A percentile compares a stretch with the other conserved stretches of the same genome.
phyloP scores from a whole-genome alignment of 30 jellyfish, hydroid and myxozoan species.

The Chrysaora quinquecirrha region DNA sequence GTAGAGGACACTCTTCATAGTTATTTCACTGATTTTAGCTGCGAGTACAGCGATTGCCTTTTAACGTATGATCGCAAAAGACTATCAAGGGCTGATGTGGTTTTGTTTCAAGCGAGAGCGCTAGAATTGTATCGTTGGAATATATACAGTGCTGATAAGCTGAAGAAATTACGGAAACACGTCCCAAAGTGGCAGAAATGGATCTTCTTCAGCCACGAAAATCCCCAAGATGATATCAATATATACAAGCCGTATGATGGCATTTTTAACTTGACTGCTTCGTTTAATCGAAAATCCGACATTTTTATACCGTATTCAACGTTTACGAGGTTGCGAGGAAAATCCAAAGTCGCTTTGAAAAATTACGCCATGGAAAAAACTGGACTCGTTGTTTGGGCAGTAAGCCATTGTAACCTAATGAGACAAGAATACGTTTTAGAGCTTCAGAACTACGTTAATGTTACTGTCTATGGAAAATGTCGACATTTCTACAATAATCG shows the following conservation, averaged over 20 bases:
- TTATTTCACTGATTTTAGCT: constrained; percentile 44
- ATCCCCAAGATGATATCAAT: constrained; percentile 45
- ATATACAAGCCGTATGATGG: constrained; percentile 79
- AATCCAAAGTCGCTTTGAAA: constrained; percentile 1
- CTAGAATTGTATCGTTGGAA: constrained; percentile 18
- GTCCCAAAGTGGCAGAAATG: constrained; percentile 79
- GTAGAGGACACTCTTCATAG: constrained; percentile 32
- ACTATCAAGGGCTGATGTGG: constrained; percentile 59
- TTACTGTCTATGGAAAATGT: constrained; percentile 87
- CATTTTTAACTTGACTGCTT: constrained; percentile 90
- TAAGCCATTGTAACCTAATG: constrained; percentile 67
- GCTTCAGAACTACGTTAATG: constrained; percentile 68
- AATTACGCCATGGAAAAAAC: constrained; percentile 77
- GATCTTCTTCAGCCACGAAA: constrained; percentile 93
- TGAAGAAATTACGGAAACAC: constrained; percentile 25
- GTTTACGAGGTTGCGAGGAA: constrained; percentile 14
- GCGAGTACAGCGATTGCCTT: constrained; percentile 62
- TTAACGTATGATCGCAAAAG: constrained; percentile 76
- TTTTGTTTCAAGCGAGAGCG: constrained; percentile 88
- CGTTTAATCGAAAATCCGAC: constrained; percentile 78
- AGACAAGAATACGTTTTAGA: constrained; percentile 74
- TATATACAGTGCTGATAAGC: constrained; percentile 40
- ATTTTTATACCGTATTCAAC: constrained; percentile 61
- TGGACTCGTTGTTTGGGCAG: constrained; percentile 79
- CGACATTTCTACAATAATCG: constrained; percentile 49